Evolutionary conservation across 2,797 vertebrate species (phyloP).

Genomic region (Parauchenoglanis ngamensis): DNA sequence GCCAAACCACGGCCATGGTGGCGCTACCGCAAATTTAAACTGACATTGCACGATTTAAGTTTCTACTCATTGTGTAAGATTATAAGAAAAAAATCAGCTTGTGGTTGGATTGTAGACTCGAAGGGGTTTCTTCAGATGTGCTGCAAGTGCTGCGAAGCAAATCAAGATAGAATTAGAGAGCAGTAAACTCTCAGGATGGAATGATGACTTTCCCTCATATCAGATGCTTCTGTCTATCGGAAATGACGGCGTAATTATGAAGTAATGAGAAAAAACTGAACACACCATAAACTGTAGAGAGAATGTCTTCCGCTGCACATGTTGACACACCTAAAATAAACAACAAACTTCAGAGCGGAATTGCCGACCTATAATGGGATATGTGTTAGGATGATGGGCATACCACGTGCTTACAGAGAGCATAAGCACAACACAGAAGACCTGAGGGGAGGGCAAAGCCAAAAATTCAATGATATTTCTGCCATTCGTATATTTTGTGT

Average conservation of each 20-base stretch:
- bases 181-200: background rate
- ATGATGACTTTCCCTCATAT: background rate
- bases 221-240: background rate
- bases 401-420: background rate
- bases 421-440: background rate
- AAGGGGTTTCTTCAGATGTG: background rate
- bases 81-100: slow-evolving; percentile 29
- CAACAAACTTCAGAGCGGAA: background rate
- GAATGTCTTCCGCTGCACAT: slow-evolving; percentile 5
- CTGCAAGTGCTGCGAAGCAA: slow-evolving; percentile 18
- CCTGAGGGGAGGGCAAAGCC: background rate
- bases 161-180: slow-evolving; percentile 10
- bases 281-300: slow-evolving; percentile 14
- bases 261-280: slow-evolving; percentile 6
- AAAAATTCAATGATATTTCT: slow-evolving; percentile 14
- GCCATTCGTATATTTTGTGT: background rate
- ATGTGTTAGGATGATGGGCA: background rate
- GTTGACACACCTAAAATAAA: slow-evolving; percentile 18
- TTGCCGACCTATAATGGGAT: background rate
- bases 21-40: slow-evolving; percentile 39
- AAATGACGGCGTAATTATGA: background rate
- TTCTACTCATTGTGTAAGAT: slow-evolving; percentile 11
- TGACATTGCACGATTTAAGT: slow-evolving; percentile 31
- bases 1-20: slow-evolving; percentile 29
- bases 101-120: background rate